Conservation (phyloP, 2,113 vertebrate genomes). For the Pollimyrus isidori region DNA sequence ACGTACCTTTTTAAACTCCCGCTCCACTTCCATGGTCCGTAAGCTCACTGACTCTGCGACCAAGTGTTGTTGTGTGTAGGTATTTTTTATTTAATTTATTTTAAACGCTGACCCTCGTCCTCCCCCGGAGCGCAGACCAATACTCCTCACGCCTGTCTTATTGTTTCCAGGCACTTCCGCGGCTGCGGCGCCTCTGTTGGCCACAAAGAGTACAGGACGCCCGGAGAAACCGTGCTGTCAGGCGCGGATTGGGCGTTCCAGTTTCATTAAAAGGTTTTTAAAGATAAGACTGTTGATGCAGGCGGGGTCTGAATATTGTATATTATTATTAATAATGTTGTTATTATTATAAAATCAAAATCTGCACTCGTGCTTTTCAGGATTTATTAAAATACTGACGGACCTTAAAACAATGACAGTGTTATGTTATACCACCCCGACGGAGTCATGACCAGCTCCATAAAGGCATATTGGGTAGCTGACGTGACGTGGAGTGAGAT, state of each 20-base stretch:
- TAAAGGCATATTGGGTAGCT: not conserved
- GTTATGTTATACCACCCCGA: not conserved
- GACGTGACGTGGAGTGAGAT: too few relatives aligned
- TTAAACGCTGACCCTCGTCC: not conserved
- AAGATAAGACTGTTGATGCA: not conserved
- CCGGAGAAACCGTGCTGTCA: not conserved
- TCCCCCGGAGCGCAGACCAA: not conserved
- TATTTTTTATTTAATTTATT: not conserved
- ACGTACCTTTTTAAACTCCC: conserved; percentile 59
- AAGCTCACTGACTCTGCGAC: not conserved
- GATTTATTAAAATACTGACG: not conserved
- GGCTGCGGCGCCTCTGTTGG: not conserved
- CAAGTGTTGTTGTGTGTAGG: not conserved
- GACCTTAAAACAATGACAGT: not conserved
- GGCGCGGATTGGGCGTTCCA: not conserved
- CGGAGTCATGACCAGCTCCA: not conserved
- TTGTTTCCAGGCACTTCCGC: not conserved
- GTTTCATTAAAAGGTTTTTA: not conserved
- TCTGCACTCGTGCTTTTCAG: not conserved
- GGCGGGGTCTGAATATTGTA: not conserved
- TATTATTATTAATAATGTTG: not conserved
- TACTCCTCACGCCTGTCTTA: not conserved
- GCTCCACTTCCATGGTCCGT: conserved; percentile 57
- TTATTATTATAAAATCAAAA: not conserved
- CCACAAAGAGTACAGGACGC: not conserved